These are phyloP conservation scores for Crossaster papposus DNA, from an alignment of 53 echinoderm and acorn worm genomes.

Conservation along the genomic window DNA sequence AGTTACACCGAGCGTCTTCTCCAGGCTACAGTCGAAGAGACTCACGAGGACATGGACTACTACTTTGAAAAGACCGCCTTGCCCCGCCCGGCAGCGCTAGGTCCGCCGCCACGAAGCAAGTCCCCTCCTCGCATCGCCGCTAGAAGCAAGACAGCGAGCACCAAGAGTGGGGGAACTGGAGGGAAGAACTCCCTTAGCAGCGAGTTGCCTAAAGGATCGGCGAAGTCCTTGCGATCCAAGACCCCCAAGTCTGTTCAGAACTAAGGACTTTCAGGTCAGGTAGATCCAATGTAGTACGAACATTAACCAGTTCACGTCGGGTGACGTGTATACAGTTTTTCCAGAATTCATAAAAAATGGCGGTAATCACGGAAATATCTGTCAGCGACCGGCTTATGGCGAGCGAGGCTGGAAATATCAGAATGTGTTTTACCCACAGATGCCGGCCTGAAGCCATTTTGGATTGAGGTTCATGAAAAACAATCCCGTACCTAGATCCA, in stretches of 20 bases:
- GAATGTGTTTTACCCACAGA: no score
- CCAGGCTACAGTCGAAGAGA: slow-evolving; percentile 76
- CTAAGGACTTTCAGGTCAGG: background rate
- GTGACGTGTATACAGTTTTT: no score
- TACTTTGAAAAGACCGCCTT: slow-evolving; percentile 88
- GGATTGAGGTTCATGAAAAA: no score
- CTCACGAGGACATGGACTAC: slow-evolving; percentile 74
- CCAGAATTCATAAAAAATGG: no score
- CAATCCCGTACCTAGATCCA: no score
- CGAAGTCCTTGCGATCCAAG: slow-evolving; percentile 55
- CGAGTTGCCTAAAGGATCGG: slow-evolving; percentile 49
- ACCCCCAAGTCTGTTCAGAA: slow-evolving; percentile 47
- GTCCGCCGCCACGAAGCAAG: slow-evolving; percentile 88
- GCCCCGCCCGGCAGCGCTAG: slow-evolving; percentile 83
- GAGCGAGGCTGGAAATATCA: no score
- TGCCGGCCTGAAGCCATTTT: no score
- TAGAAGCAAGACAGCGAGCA: slow-evolving; percentile 72
- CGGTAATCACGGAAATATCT: no score
- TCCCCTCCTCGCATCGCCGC: slow-evolving; percentile 69
- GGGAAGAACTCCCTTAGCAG: slow-evolving; percentile 45
- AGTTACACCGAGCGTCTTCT: slow-evolving; percentile 75
- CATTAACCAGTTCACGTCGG: no score
- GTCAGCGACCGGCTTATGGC: no score
- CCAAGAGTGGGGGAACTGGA: slow-evolving; percentile 49
- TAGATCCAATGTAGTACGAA: no score